Evolutionary conservation across 2,113 vertebrate genomes (phyloP).

Genomic region (Tichodroma muraria): DNA sequence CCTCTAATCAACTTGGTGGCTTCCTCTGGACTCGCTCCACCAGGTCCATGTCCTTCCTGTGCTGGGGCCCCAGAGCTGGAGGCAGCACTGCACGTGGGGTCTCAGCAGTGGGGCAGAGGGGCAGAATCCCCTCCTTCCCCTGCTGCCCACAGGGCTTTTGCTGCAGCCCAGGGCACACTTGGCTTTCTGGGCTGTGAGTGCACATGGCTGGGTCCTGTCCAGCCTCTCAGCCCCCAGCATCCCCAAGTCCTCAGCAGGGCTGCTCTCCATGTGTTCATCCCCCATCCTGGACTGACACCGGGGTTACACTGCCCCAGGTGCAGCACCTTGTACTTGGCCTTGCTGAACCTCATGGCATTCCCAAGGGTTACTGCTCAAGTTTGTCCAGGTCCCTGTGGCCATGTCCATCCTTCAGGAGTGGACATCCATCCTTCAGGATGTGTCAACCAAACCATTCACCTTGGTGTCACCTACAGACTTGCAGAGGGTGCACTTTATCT

Average conservation of each 20-base stretch:
- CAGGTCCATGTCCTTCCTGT: not conserved
- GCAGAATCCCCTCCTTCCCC: not conserved
- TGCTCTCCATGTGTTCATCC: not conserved
- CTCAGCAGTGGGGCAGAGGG: not conserved
- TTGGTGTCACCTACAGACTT: not conserved
- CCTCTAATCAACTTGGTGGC: not conserved
- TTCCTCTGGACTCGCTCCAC: accelerated
- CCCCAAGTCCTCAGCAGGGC: not conserved
- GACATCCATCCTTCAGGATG: not conserved
- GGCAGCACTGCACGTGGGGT: not conserved
- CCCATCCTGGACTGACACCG: not conserved
- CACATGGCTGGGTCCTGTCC: not conserved
- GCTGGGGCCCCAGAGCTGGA: not conserved
- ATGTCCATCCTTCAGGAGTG: not conserved
- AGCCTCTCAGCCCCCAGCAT: not conserved
- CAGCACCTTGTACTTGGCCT: not conserved
- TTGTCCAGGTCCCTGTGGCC: not conserved
- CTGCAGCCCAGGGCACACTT: not conserved
- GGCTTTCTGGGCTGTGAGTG: not conserved
- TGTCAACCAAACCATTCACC: not conserved
- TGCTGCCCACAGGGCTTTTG: not conserved
- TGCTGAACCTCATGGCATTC: not conserved
- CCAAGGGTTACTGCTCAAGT: accelerated
- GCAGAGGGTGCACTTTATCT: not conserved
- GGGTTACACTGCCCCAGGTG: not conserved